These are phyloP conservation scores for Charanyca ferruginea DNA, from an alignment of 2,888 invertebrate genomes.

Conservation along the genomic window DNA sequence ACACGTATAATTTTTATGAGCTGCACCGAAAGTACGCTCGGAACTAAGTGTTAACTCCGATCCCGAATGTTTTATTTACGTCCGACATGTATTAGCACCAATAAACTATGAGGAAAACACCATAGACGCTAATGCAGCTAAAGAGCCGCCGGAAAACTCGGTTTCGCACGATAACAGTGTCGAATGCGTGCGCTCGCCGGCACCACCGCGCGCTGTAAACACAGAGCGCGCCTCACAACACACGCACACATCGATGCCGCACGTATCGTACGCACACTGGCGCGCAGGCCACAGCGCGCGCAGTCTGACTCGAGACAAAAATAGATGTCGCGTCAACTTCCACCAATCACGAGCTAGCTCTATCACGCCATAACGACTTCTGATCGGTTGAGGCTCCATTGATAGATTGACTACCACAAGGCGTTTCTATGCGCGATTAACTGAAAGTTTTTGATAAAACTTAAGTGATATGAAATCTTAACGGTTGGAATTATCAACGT, in stretches of 20 bases:
- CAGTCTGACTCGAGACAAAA: slow-evolving; percentile 82
- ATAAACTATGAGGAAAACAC: slow-evolving; percentile 85
- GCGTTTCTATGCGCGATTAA: slow-evolving; percentile 89
- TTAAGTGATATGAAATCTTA: slow-evolving; percentile 85
- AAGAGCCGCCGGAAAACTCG: slow-evolving; percentile 85
- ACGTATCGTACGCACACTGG: slow-evolving; percentile 75
- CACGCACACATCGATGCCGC: slow-evolving; percentile 80
- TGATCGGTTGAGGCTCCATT: slow-evolving; percentile 84
- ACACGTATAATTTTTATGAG: slow-evolving; percentile 86
- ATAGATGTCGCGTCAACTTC: slow-evolving; percentile 86
- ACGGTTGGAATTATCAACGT: slow-evolving; percentile 75
- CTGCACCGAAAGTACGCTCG: slow-evolving; percentile 82
- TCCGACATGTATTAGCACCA: slow-evolving; percentile 84
- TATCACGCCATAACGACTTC: slow-evolving; percentile 79
- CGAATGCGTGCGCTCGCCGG: slow-evolving; percentile 93
- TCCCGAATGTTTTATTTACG: slow-evolving; percentile 78
- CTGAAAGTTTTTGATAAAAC: slow-evolving; percentile 89
- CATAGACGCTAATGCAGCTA: slow-evolving; percentile 81
- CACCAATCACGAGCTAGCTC: slow-evolving; percentile 77
- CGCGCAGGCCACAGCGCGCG: slow-evolving; percentile 77
- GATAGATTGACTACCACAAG: slow-evolving; percentile 85
- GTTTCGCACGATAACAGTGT: slow-evolving; percentile 79
- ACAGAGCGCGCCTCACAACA: slow-evolving; percentile 86
- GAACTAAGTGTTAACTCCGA: slow-evolving; percentile 66
- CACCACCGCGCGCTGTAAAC: slow-evolving; percentile 91